phyloP scores from a whole-genome alignment of 2,113 vertebrate genomes.

The Eira barbara region DNA sequence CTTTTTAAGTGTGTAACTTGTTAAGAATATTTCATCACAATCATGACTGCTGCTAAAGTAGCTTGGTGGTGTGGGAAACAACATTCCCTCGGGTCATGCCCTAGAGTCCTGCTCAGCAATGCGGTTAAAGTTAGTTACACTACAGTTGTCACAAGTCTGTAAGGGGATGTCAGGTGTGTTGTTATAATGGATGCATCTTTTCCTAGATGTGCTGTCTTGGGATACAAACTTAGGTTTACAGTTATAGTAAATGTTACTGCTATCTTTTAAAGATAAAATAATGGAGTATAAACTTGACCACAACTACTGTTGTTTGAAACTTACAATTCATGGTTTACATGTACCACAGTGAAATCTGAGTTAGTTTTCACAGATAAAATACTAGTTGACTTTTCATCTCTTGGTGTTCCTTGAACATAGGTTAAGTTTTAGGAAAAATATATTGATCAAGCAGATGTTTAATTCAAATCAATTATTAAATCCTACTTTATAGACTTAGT shows the following conservation, averaged over 20 bases:
- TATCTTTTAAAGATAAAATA: slow-evolving; percentile 48
- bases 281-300: slow-evolving; percentile 46
- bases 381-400: not conserved
- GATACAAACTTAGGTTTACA: slow-evolving; percentile 61
- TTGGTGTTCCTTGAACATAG: not conserved
- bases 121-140: slow-evolving; percentile 23
- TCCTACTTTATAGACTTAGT: not conserved
- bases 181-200: slow-evolving; percentile 31
- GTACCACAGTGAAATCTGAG: slow-evolving; percentile 43
- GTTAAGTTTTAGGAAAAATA: slow-evolving; percentile 37
- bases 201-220: not conserved
- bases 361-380: slow-evolving; percentile 18
- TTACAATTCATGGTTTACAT: slow-evolving; percentile 58
- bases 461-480: slow-evolving; percentile 4
- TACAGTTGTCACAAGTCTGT: slow-evolving; percentile 28
- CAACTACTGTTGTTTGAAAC: slow-evolving; percentile 33
- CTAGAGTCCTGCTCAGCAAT: not conserved
- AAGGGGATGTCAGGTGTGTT: not conserved
- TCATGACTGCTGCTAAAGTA: not conserved
- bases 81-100: not conserved
- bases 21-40: not conserved
- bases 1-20: slow-evolving; percentile 83
- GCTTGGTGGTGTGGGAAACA: not conserved
- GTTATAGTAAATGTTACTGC: slow-evolving; percentile 38
- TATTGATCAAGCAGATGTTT: slow-evolving; percentile 8